Conservation (phyloP, 2,113 vertebrate species). For the Malaclemys terrapin region DNA sequence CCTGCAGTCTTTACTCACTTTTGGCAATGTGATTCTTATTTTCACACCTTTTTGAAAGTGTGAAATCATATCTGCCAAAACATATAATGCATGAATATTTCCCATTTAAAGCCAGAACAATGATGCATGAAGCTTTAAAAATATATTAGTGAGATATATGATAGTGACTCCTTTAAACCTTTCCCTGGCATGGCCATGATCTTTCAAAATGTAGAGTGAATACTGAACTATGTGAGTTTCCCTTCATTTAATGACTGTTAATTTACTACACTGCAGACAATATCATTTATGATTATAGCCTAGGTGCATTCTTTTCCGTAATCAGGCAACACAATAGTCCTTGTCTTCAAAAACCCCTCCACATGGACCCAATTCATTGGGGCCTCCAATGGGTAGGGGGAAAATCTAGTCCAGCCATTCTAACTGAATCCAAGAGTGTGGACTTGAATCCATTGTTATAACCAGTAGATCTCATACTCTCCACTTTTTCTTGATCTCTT, state of each 20-base stretch:
- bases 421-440: neutral
- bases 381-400: neutral
- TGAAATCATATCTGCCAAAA: slow-evolving; percentile 59
- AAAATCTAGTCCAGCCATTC: neutral
- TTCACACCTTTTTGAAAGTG: slow-evolving; percentile 71
- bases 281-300: neutral
- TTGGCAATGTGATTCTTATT: slow-evolving; percentile 48
- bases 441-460: neutral
- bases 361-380: accelerated
- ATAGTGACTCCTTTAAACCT: slow-evolving; percentile 10
- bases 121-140: slow-evolving; percentile 8
- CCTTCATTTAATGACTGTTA: neutral
- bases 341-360: neutral
- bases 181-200: accelerated
- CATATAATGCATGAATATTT: slow-evolving; percentile 65
- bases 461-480: neutral
- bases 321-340: accelerated
- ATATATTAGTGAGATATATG: neutral
- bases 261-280: neutral
- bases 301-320: neutral
- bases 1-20: slow-evolving; percentile 46
- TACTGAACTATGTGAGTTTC: neutral
- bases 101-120: slow-evolving; percentile 36
- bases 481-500: neutral
- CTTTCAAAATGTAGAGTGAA: neutral